These are phyloP conservation scores for Lymantria dispar DNA, from an alignment of 2,888 invertebrate genomes.

Conservation along the genomic window DNA sequence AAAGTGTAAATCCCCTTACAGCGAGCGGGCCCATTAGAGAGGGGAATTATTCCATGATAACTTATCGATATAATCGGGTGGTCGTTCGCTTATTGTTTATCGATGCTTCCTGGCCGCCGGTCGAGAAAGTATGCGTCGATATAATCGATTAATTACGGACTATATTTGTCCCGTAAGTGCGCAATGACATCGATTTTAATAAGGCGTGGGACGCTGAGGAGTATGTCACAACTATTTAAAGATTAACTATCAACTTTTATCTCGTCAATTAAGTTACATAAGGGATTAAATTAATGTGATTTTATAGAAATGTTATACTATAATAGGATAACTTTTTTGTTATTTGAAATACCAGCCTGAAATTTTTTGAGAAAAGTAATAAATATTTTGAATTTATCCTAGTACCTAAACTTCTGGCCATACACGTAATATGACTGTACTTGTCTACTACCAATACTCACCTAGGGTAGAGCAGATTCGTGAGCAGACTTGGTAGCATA, in stretches of 20 bases:
- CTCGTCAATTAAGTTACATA: conserved; percentile 13
- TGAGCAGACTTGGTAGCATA: too few species aligned
- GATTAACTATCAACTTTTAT: conserved; percentile 21
- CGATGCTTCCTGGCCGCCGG: conserved; percentile 56
- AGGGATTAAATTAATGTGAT: conserved; percentile 20
- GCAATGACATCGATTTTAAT: conserved; percentile 61
- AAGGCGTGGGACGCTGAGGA: conserved; percentile 22
- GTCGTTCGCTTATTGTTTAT: conserved; percentile 76
- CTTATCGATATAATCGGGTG: conserved; percentile 75
- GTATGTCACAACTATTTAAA: conserved; percentile 25
- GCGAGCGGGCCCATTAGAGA: conserved; percentile 72
- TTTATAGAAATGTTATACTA: conserved; percentile 4
- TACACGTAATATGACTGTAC: too few species aligned
- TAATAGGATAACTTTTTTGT: background rate
- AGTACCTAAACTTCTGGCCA: too few species aligned
- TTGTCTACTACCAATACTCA: too few species aligned
- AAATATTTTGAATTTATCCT: too few species aligned
- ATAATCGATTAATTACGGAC: conserved; percentile 69
- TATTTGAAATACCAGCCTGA: too few species aligned
- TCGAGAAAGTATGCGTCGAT: conserved; percentile 64
- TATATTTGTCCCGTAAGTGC: conserved; percentile 66
- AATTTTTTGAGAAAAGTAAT: too few species aligned
- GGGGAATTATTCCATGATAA: conserved; percentile 67
- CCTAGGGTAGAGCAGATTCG: too few species aligned
- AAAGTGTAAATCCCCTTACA: conserved; percentile 77